These are phyloP conservation scores for Diarsia mendica DNA, from an alignment of 2,888 invertebrate genomes.

Conservation along the genomic window DNA sequence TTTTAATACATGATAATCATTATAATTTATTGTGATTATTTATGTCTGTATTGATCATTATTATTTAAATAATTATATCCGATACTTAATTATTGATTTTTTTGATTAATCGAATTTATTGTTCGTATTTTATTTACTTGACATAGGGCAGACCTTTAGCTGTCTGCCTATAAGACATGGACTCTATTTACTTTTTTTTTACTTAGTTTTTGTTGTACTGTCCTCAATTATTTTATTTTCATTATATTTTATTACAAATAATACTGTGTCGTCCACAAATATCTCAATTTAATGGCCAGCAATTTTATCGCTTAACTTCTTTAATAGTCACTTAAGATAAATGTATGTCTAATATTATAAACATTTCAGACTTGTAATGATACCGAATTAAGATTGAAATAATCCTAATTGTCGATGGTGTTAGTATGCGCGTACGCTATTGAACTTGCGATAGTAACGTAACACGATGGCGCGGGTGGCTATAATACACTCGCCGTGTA, in stretches of 20 bases:
- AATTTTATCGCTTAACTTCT: constrained; percentile 73
- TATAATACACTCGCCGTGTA: constrained; percentile 52
- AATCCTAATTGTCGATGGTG: constrained; percentile 59
- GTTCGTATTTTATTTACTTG: constrained; percentile 27
- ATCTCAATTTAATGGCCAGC: constrained; percentile 80
- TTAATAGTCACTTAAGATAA: constrained; percentile 75
- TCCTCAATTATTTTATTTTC: constrained; percentile 50
- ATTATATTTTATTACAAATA: constrained; percentile 44
- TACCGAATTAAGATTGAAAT: constrained; percentile 73
- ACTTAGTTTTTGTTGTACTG: constrained; percentile 37
- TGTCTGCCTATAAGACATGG: constrained; percentile 35
- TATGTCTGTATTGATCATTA: constrained; percentile 6
- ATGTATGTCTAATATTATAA: constrained; percentile 67
- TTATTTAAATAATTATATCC: not conserved
- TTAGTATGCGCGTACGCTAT: constrained; percentile 58
- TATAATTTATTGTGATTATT: not conserved
- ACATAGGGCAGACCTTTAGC: constrained; percentile 25
- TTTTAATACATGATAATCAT: not conserved
- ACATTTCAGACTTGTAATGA: constrained; percentile 71
- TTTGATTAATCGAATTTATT: constrained; percentile 18
- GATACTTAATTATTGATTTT: constrained; percentile 17
- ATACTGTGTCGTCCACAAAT: constrained; percentile 71
- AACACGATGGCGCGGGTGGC: constrained; percentile 42
- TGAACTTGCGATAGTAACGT: constrained; percentile 49
- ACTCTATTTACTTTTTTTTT: constrained; percentile 26